Base-by-base conservation (phyloP, 1,140 invertebrate species). In the Chrysopa pallens region DNA sequence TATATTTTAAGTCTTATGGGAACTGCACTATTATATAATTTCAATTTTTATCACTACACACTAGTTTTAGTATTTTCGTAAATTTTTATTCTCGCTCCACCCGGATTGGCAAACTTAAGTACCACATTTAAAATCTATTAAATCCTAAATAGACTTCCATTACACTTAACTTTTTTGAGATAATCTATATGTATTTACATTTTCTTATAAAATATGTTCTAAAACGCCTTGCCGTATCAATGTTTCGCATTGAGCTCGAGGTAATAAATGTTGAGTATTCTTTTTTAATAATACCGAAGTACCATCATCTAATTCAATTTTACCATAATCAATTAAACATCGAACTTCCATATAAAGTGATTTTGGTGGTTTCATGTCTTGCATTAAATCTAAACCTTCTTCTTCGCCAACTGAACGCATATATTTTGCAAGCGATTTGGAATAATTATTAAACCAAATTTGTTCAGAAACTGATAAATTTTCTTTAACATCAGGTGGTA, bases 281-380 rank as follows among this genome's bases (percentile, higher is more conserved):
- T 92, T 92, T 59, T 87, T 90, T 1, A 98, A 63, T 41, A 82
- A 70, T 15, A 97, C 74, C 0, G 83, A 72, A 56, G 86, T 81
- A 31, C 93, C 94, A 69, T 93, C 84, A 54, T 90, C 89, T 11
- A 93, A 69, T 62, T 97, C 92, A 55, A 92, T 78, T 62, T 87
- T 88, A 1, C 93, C 93, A 67, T 91, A 92, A 63, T 97, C 89
- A 36, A 72, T 63, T 17, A 94, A 54, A 60, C 90, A 94, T 28
- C 85, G 66, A 1, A 95, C 90, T 71, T 95, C 87, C 44, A 95
- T 80, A 56, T 84, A 94, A 9, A 95, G 64, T 8, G 82, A 80
- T 59, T 96, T 96, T 1, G 92, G 92, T 42, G 92, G 92, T 38
- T 80, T 76, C n/a, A 86, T 61, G 61, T 95, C 80, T 47, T 85